phyloP scores from a whole-genome alignment of 2,113 vertebrate genomes.

The Capra hircus region DNA sequence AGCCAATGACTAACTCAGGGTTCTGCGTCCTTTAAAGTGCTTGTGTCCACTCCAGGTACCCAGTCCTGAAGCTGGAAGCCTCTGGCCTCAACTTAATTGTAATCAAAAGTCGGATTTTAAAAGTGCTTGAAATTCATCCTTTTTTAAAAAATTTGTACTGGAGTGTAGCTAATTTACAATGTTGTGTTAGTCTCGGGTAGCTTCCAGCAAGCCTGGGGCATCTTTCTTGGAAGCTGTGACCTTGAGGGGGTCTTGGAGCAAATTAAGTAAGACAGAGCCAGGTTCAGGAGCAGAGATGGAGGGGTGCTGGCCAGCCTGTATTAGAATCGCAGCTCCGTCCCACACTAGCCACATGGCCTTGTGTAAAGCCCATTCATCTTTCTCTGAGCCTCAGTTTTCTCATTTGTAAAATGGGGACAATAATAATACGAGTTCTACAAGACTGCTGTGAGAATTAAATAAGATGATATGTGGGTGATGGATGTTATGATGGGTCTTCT shows the following conservation, averaged over 20 bases:
- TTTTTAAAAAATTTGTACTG: background rate
- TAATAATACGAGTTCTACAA: background rate
- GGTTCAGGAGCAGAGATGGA: background rate
- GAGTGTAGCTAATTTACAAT: background rate
- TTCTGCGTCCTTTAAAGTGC: background rate
- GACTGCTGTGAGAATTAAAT: background rate
- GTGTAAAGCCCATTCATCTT: background rate
- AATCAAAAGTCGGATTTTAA: slow-evolving; percentile 30
- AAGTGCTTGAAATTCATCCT: background rate
- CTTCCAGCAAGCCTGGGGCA: background rate
- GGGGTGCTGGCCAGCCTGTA: background rate
- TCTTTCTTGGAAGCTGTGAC: background rate
- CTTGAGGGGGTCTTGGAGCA: background rate
- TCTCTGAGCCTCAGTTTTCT: background rate
- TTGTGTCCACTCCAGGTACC: background rate
- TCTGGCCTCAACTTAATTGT: background rate
- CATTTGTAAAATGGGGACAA: background rate
- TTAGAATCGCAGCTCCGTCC: background rate
- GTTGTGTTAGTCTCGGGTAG: background rate
- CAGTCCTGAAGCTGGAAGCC: background rate
- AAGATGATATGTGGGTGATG: background rate
- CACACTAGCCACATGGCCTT: background rate
- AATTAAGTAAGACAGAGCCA: background rate
- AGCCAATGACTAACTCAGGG: slow-evolving; percentile 12
- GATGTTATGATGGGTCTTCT: rapidly evolving